phyloP scores from a whole-genome alignment of 2,113 vertebrate genomes.

The Pollimyrus isidori region DNA sequence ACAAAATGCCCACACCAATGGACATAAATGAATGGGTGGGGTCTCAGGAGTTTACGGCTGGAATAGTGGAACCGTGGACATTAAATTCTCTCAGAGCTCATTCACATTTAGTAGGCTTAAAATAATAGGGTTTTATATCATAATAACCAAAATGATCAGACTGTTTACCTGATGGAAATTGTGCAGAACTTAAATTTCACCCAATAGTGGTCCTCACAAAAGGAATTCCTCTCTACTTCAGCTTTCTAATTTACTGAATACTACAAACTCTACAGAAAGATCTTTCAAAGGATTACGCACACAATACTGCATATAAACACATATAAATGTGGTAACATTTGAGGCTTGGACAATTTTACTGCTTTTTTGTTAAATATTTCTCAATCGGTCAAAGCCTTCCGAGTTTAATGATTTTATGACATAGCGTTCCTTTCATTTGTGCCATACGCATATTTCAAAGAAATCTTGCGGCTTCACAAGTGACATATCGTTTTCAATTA shows the following conservation, averaged over 20 bases:
- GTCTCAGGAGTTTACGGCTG: not conserved
- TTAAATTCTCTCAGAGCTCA: not conserved
- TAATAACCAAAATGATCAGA: not conserved
- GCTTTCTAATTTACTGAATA: not conserved
- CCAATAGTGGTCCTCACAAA: not conserved
- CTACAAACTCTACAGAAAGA: not conserved
- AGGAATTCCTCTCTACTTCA: not conserved
- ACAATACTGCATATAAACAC: not conserved
- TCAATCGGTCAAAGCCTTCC: not conserved
- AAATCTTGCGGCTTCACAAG: not conserved
- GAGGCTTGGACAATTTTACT: not conserved
- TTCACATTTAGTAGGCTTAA: not conserved
- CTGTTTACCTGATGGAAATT: not conserved
- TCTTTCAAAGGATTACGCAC: not conserved
- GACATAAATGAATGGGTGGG: too few relatives aligned
- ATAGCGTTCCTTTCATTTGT: not conserved
- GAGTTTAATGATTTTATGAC: not conserved
- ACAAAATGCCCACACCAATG: too few relatives aligned
- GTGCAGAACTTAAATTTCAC: not conserved
- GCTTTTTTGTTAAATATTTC: slow-evolving; percentile 4
- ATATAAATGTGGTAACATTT: not conserved
- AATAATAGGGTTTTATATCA: not conserved
- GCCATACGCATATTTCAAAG: not conserved
- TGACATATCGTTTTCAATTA: not conserved
- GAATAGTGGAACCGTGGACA: not conserved